Conservation (phyloP, 2,888 invertebrate species). For the Drepanosiphum platanoidis region DNA sequence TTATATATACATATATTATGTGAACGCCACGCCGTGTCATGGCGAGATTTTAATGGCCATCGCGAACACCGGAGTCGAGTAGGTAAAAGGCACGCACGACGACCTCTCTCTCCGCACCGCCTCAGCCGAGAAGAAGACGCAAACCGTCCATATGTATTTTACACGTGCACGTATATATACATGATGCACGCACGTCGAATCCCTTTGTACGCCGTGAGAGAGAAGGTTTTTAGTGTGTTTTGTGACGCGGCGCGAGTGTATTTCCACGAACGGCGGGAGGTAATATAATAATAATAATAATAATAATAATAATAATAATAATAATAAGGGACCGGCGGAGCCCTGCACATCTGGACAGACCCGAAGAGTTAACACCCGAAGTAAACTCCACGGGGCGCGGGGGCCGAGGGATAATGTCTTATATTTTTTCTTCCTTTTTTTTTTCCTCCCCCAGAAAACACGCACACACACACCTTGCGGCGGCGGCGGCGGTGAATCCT, state of each 20-base stretch:
- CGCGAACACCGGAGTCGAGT: neutral
- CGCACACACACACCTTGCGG: constrained; percentile 51
- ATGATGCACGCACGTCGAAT: constrained; percentile 46
- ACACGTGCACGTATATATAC: constrained; percentile 1
- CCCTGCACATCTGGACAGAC: constrained; percentile 56
- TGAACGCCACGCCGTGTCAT: too few species aligned
- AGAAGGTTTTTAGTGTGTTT: constrained; percentile 20
- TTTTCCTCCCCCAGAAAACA: too few species aligned
- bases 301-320: too few species aligned
- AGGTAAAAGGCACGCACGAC: constrained; percentile 5
- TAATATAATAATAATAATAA: too few species aligned
- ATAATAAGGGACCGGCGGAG: constrained; percentile 46
- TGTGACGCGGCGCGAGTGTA: neutral
- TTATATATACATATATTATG: too few species aligned
- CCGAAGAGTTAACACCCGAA: constrained; percentile 29
- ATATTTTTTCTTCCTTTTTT: neutral
- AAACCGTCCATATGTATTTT: too few species aligned
- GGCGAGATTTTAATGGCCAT: constrained; percentile 55
- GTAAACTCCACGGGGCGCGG: neutral
- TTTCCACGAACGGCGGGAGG: constrained; percentile 60
- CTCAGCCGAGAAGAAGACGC: too few species aligned
- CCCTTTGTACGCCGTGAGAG: constrained; percentile 34
- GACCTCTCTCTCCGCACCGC: too few species aligned
- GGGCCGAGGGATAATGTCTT: constrained; percentile 7
- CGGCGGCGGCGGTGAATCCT: constrained; percentile 18